phyloP scores from a whole-genome alignment of 2,113 vertebrate genomes.

The Saccopteryx leptura region DNA sequence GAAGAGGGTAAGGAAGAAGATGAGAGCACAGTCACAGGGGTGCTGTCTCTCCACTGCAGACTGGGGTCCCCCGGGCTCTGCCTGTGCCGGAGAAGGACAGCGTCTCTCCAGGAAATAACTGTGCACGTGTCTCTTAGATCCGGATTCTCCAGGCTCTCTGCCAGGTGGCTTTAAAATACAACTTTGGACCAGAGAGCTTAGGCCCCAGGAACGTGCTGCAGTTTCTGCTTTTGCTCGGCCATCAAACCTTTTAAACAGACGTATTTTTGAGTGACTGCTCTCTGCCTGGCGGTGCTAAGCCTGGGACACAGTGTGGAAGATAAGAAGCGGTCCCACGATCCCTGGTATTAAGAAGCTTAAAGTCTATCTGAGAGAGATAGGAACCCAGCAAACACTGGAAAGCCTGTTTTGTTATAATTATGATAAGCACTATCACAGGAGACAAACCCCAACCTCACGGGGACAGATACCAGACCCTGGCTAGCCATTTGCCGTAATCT shows the following conservation, averaged over 20 bases:
- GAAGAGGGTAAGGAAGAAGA: neutral
- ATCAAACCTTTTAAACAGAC: neutral
- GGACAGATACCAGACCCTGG: neutral
- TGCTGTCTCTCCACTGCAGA: neutral
- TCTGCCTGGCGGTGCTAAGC: neutral
- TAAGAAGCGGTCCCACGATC: neutral
- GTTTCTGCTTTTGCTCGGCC: neutral
- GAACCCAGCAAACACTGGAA: conserved; percentile 8
- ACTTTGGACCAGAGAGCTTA: neutral
- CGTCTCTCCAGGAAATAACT: neutral
- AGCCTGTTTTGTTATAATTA: neutral
- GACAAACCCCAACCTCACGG: neutral
- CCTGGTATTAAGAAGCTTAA: neutral
- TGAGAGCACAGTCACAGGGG: neutral
- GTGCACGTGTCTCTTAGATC: neutral
- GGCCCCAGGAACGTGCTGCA: neutral
- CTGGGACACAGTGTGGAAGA: neutral
- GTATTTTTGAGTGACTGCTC: neutral
- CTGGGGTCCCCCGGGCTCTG: neutral
- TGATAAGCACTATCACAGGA: neutral
- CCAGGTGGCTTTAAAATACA: neutral
- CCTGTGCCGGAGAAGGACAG: neutral
- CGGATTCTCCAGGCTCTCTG: neutral
- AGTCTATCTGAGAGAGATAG: neutral
- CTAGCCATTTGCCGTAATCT: neutral